These are phyloP conservation scores for Streblospio benedicti DNA, from an alignment of 1,140 invertebrate species.

Conservation along the genomic window DNA sequence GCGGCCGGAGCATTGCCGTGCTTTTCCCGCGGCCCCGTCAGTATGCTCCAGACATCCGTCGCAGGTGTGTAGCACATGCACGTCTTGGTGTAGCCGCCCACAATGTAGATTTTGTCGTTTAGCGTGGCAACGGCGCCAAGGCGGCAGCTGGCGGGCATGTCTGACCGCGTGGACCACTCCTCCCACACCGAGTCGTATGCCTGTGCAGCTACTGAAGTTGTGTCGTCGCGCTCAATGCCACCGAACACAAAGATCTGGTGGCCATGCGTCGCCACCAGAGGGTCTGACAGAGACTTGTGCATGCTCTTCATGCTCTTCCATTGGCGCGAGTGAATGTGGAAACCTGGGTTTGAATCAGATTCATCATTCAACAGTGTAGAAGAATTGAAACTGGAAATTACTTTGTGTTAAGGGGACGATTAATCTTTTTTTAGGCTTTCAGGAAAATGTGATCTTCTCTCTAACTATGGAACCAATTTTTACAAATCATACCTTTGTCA, in stretches of 20 bases:
- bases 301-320: background rate
- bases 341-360: too few species aligned
- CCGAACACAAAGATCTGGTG: background rate
- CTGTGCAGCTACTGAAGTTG: background rate
- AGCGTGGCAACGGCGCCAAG: background rate
- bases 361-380: too few species aligned
- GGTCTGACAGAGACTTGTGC: background rate
- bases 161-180: background rate
- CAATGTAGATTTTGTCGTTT: background rate
- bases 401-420: too few species aligned
- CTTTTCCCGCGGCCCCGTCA: background rate
- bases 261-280: background rate
- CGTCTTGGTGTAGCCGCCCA: background rate
- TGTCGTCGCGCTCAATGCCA: background rate
- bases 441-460: too few species aligned
- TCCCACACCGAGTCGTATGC: background rate
- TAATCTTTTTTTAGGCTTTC: too few species aligned
- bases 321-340: background rate
- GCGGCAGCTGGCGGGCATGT: background rate
- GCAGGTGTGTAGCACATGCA: background rate
- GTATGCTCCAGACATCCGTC: background rate
- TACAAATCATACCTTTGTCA: too few species aligned
- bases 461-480: too few species aligned
- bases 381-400: too few species aligned
- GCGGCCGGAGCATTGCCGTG: slow-evolving; percentile 4